phyloP scores from a whole-genome alignment of 2,113 vertebrate genomes.

The Verasper variegatus region DNA sequence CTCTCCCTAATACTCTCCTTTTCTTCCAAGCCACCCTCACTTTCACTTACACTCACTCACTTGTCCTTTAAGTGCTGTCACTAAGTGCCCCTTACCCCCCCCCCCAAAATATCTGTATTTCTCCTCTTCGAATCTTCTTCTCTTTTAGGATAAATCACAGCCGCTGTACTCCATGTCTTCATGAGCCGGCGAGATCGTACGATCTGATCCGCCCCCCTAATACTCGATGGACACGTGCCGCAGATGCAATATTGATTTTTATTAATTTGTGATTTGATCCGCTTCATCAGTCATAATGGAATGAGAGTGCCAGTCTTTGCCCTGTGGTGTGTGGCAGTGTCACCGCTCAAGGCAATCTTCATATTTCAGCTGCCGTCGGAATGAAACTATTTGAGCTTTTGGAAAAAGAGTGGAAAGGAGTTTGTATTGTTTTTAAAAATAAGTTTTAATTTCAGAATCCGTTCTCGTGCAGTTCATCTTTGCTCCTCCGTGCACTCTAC shows the following conservation, averaged over 20 bases:
- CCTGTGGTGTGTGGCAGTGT: slow-evolving; percentile 9
- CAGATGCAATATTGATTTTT: slow-evolving; percentile 72
- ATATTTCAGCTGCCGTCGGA: slow-evolving; percentile 35
- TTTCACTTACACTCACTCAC: slow-evolving; percentile 44
- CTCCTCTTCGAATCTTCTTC: slow-evolving; percentile 23
- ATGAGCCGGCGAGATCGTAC: slow-evolving; percentile 41
- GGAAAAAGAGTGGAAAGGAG: too few species aligned
- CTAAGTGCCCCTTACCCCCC: not conserved
- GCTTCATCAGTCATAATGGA: slow-evolving; percentile 64
- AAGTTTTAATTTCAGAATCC: not conserved
- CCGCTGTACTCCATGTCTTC: slow-evolving; percentile 38
- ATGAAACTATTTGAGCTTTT: not conserved
- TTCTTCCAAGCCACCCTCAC: slow-evolving; percentile 34
- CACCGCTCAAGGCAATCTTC: slow-evolving; percentile 28
- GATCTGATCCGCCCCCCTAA: slow-evolving; percentile 46
- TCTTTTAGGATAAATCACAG: slow-evolving; percentile 53
- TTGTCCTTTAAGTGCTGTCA: slow-evolving; percentile 52
- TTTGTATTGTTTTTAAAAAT: too few species aligned
- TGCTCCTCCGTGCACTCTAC: slow-evolving; percentile 58
- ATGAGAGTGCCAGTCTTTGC: slow-evolving; percentile 20
- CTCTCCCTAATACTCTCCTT: slow-evolving; percentile 39
- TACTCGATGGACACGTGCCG: slow-evolving; percentile 59
- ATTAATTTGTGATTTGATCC: slow-evolving; percentile 72
- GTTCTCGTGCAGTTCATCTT: slow-evolving; percentile 16
- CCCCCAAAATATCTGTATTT: slow-evolving; percentile 22